phyloP scores from a whole-genome alignment of 2,888 invertebrate species.

The Leptinotarsa rubiginosa region DNA sequence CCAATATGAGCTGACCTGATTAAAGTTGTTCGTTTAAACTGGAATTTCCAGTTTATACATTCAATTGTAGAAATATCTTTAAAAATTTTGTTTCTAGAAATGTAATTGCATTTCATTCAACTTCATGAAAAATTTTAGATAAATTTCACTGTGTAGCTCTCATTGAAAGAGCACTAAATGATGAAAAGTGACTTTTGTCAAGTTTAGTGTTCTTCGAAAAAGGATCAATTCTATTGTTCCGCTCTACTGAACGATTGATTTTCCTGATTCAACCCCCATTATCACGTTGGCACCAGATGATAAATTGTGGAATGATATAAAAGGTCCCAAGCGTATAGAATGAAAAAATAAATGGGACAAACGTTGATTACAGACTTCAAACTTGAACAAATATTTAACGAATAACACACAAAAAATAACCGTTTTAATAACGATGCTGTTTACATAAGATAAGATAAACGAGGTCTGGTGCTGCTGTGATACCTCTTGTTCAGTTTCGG shows the following conservation, averaged over 20 bases:
- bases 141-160: too few species aligned
- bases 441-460: constrained; percentile 48
- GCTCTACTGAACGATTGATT: neutral
- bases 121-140: too few species aligned
- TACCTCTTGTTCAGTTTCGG: constrained; percentile 41
- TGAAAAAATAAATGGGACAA: constrained; percentile 12
- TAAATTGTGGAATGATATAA: constrained; percentile 4
- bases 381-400: constrained; percentile 33
- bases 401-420: constrained; percentile 40
- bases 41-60: too few species aligned
- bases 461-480: constrained; percentile 37
- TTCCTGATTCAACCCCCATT: neutral
- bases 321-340: neutral
- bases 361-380: constrained; percentile 23
- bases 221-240: too few species aligned
- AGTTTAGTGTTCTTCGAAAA: too few species aligned
- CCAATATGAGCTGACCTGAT: too few species aligned
- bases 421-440: constrained; percentile 47
- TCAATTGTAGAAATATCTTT: too few species aligned
- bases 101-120: too few species aligned
- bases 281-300: neutral
- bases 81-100: too few species aligned
- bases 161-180: too few species aligned
- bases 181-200: too few species aligned
- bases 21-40: too few species aligned